Base-by-base conservation (phyloP, 1,140 invertebrate genomes). In the Hetaerina americana region DNA sequence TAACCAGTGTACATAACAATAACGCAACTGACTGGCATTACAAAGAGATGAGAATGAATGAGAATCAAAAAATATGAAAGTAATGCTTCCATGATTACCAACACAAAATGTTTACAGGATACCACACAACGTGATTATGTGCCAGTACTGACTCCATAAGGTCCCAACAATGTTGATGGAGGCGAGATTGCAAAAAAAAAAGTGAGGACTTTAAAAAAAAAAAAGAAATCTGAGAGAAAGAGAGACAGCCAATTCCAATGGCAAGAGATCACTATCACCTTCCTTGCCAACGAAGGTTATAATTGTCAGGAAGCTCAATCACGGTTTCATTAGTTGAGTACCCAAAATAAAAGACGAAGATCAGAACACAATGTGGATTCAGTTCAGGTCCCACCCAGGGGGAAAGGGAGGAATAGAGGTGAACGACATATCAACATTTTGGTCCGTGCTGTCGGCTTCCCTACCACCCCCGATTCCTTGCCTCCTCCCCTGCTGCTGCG, bases 321-420 rank as follows among this genome's bases (percentile, higher is more conserved):
- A 57, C 22, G 40, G 40, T 57, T 18, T n/a, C 15, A 57, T 57
- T n/a, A 3, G 40, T 57, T 57, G 40, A 57, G 15, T 57, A 57
- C 40, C 40, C 40, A 57, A 57, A 57, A n/a, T 57, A 18, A 57
- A 57, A 57, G 2, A 12, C 2, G 15, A 18, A 57, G n/a, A 57
- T 18, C 40, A 57, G 10, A 57, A 57, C 40, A 57, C 40, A 5
- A n/a, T 27, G 18, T 69, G 18, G 28, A 27, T 18, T 68, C 28
- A 69, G 22, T 69, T 69, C 15, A 69, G 28, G 28, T 69, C 68
- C 68, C 68, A 69, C 28, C 26, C 68, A 27, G 68, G 22, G 26
- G 68, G 68, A 69, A 69, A 69, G n/a, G 26, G 68, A 27, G 68
- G 28, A 69, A 69, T 27, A 22, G 26, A 28, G 26, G 28, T 28